Evolutionary conservation across 1,140 invertebrate species (phyloP).

Genomic region (Plectus sambesii): DNA sequence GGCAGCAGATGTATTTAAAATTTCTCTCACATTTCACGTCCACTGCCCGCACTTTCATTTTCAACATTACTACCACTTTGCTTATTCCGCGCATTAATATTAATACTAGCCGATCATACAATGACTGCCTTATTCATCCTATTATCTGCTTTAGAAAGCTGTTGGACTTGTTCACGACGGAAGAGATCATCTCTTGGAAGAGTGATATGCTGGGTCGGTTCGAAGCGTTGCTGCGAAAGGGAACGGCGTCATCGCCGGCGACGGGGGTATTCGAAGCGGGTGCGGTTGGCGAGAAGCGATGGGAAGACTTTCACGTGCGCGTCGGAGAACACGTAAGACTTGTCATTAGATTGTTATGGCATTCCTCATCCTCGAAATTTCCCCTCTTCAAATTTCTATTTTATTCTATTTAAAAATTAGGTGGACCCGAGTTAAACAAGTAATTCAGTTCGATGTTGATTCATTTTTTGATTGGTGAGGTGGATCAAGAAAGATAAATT

Average conservation of each 20-base stretch:
- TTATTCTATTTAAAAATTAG: background rate
- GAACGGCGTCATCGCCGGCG: slow-evolving; percentile 43
- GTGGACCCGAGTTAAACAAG: too few relatives aligned
- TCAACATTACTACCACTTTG: too few relatives aligned
- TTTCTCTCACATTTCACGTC: too few relatives aligned
- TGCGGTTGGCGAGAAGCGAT: slow-evolving; percentile 73
- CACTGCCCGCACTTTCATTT: too few relatives aligned
- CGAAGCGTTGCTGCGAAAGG: slow-evolving; percentile 63
- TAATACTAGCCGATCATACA: too few relatives aligned
- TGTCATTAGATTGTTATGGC: slow-evolving; percentile 74
- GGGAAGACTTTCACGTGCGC: slow-evolving; percentile 77
- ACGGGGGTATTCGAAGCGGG: slow-evolving; percentile 55
- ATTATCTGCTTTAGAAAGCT: slow-evolving; percentile 58
- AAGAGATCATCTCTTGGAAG: slow-evolving; percentile 87
- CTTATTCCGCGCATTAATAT: too few relatives aligned
- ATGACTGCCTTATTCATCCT: slow-evolving; percentile 7
- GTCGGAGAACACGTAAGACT: slow-evolving; percentile 83
- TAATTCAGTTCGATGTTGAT: background rate
- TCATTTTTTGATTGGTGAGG: background rate
- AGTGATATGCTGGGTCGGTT: slow-evolving; percentile 67
- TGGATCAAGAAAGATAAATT: too few relatives aligned
- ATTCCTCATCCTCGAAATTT: slow-evolving; percentile 92
- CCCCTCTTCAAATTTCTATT: background rate
- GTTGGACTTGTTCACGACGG: slow-evolving; percentile 78
- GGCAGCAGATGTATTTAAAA: too few relatives aligned